Evolutionary conservation across 2,888 invertebrate genomes (phyloP).

Genomic region (Euzophera pinguis): DNA sequence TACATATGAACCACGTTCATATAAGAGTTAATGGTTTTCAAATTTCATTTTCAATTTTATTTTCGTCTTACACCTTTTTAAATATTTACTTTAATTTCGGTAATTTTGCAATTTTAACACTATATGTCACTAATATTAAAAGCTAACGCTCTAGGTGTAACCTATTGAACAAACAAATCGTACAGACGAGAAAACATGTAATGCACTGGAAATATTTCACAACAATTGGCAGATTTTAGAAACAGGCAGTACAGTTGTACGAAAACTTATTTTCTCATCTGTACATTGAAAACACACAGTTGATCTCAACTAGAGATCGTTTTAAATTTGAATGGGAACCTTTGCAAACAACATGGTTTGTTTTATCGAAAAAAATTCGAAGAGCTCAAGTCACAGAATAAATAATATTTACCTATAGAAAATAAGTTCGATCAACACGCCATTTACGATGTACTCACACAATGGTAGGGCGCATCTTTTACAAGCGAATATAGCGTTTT

Average conservation of each 20-base stretch:
- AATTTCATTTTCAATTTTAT: slow-evolving; percentile 32
- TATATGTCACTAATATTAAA: slow-evolving; percentile 79
- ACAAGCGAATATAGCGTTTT: too few relatives aligned
- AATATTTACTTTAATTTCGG: slow-evolving; percentile 45
- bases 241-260: slow-evolving; percentile 19
- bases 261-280: slow-evolving; percentile 28
- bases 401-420: too few relatives aligned
- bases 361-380: slow-evolving; percentile 40
- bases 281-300: slow-evolving; percentile 17
- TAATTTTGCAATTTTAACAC: slow-evolving; percentile 69
- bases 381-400: slow-evolving; percentile 49
- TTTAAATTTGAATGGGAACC: slow-evolving; percentile 17
- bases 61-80: slow-evolving; percentile 32
- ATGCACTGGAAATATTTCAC: slow-evolving; percentile 22
- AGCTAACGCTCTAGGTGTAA: slow-evolving; percentile 62
- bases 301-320: slow-evolving; percentile 16
- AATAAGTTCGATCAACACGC: too few relatives aligned
- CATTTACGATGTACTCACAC: too few relatives aligned
- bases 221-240: slow-evolving; percentile 28
- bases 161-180: slow-evolving; percentile 34
- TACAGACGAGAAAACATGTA: slow-evolving; percentile 24
- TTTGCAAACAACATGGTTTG: slow-evolving; percentile 34
- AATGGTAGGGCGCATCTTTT: too few relatives aligned
- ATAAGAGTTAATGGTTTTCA: slow-evolving; percentile 45
- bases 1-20: slow-evolving; percentile 64